These are phyloP conservation scores for Tragelaphus strepsiceros DNA, from an alignment of 2,113 vertebrate genomes.

Conservation along the genomic window DNA sequence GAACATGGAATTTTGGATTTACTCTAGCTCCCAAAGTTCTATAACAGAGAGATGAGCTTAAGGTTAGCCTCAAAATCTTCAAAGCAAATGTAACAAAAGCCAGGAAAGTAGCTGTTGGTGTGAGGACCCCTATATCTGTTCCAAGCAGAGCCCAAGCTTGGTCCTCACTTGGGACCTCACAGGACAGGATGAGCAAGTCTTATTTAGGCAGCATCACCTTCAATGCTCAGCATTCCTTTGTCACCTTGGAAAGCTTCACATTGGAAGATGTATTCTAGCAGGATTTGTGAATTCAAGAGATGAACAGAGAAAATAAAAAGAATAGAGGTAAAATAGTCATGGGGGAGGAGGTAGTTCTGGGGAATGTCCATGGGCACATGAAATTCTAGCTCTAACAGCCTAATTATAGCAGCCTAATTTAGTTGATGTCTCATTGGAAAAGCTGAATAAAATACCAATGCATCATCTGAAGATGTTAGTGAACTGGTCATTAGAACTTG, in stretches of 20 bases:
- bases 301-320: neutral
- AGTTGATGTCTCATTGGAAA: neutral
- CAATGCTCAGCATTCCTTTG: neutral
- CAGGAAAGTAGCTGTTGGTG: neutral
- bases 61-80: neutral
- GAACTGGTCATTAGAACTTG: neutral
- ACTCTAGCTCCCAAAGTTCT: neutral
- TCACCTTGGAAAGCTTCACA: neutral
- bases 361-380: neutral
- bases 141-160: neutral
- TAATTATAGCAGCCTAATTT: neutral
- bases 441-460: neutral
- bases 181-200: neutral
- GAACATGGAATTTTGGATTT: neutral
- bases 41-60: neutral
- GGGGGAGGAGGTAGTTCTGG: neutral
- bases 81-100: neutral
- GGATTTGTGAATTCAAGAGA: neutral
- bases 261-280: neutral
- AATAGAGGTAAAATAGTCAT: too few relatives aligned
- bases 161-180: neutral
- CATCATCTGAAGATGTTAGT: neutral
- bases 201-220: neutral
- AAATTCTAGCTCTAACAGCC: neutral
- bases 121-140: neutral